A percentile compares a stretch with the other conserved stretches of the same genome.
Evolutionary conservation across 2,113 vertebrate species (phyloP).

Genomic region (Elaphurus davidianus): DNA sequence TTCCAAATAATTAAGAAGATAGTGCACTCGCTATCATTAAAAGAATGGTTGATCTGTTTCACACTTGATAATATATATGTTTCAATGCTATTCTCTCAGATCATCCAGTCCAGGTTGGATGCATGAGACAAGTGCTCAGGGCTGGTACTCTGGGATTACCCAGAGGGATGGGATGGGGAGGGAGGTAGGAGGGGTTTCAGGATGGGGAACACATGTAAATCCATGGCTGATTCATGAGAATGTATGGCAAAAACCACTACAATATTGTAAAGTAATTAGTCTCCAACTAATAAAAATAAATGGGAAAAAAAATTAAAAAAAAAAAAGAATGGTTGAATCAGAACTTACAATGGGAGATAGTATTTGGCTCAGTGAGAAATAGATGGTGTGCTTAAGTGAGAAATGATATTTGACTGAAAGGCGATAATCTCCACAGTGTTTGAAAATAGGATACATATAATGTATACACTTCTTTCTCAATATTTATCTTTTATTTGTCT

Average conservation of each 20-base stretch:
- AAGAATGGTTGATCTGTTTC: background rate
- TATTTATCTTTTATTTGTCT: background rate
- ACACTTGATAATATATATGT: too few relatives aligned
- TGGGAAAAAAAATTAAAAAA: too few relatives aligned
- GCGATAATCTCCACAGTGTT: background rate
- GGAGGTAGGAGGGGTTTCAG: accelerated
- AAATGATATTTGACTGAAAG: background rate
- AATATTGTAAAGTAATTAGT: too few relatives aligned
- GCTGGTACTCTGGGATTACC: too few relatives aligned
- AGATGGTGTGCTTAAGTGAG: background rate
- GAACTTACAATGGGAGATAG: background rate
- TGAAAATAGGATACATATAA: background rate
- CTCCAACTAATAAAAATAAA: too few relatives aligned
- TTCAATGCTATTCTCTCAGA: too few relatives aligned
- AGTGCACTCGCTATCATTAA: background rate
- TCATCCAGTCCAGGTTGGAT: too few relatives aligned
- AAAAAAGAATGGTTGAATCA: background rate
- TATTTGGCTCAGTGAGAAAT: background rate
- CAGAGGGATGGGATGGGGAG: too few relatives aligned
- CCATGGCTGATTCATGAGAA: too few relatives aligned
- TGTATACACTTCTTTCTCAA: background rate
- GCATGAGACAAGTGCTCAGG: too few relatives aligned
- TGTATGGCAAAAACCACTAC: too few relatives aligned
- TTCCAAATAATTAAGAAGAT: background rate
- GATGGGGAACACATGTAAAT: too few relatives aligned